Evolutionary conservation across 1,140 invertebrate genomes (phyloP).

Genomic region (Zelostemma sp.): DNA sequence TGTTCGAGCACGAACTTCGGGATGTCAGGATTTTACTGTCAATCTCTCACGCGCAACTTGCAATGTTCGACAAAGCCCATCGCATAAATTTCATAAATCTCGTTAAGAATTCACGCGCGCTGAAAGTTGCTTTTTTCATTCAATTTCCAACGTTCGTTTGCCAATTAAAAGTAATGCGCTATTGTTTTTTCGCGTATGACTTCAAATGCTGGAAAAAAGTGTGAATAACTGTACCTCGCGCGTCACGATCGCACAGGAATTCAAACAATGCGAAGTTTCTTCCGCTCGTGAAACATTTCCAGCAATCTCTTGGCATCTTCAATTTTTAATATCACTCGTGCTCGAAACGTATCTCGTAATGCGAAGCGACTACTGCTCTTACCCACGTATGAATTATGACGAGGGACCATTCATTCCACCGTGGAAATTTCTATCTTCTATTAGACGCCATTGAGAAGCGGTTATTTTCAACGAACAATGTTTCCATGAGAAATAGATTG

Average conservation of each 20-base stretch:
- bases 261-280: background rate
- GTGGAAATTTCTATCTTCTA: background rate
- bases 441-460: background rate
- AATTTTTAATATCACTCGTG: background rate
- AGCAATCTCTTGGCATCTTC: background rate
- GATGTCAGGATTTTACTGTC: background rate
- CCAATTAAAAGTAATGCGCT: background rate
- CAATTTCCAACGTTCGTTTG: background rate
- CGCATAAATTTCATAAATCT: background rate
- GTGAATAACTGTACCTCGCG: background rate
- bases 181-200: too few species aligned
- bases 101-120: background rate
- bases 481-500: background rate
- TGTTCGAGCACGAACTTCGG: background rate
- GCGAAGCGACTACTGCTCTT: background rate
- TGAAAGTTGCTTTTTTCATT: too few species aligned
- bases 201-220: slow-evolving; percentile 1
- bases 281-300: background rate
- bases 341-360: background rate
- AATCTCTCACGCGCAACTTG: background rate
- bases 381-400: background rate
- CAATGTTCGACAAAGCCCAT: background rate
- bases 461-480: background rate
- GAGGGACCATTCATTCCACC: background rate
- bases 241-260: background rate